phyloP scores from a whole-genome alignment of 2,888 invertebrate genomes.

The Acronicta alni region DNA sequence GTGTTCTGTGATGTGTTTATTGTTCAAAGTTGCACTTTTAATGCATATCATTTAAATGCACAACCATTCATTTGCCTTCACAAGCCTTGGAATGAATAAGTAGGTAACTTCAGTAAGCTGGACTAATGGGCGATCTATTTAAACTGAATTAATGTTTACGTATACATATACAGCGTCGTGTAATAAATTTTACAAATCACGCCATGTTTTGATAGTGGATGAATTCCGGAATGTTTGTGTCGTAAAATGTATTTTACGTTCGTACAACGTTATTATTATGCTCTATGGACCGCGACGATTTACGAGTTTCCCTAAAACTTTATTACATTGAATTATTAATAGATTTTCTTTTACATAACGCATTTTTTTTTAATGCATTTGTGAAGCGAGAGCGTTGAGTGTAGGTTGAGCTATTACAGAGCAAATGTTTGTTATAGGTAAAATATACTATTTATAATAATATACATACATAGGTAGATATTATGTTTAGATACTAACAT shows the following conservation, averaged over 20 bases:
- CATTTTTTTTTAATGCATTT: conserved; percentile 43
- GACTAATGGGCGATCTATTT: conserved; percentile 36
- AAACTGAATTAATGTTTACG: conserved; percentile 43
- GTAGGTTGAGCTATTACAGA: conserved; percentile 13
- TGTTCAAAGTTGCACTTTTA: conserved; percentile 31
- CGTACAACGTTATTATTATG: conserved; percentile 75
- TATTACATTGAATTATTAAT: conserved; percentile 63
- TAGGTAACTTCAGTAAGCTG: conserved; percentile 38
- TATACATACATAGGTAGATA: not conserved
- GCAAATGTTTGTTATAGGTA: conserved; percentile 2
- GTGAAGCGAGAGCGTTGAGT: conserved; percentile 29
- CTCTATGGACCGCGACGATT: conserved; percentile 72
- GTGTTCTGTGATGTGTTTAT: conserved; percentile 31
- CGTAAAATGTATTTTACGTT: conserved; percentile 81
- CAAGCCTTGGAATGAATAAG: conserved; percentile 33
- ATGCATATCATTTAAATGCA: conserved; percentile 35
- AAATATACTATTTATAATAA: not conserved
- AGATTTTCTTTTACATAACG: conserved; percentile 45
- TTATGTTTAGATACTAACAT: not conserved
- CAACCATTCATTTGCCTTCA: conserved; percentile 23
- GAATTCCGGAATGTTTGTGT: conserved; percentile 69
- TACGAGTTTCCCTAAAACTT: conserved; percentile 77
- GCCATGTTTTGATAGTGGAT: conserved; percentile 69
- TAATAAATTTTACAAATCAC: conserved; percentile 67
- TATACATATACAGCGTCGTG: conserved; percentile 41